phyloP scores from a whole-genome alignment of 2,888 invertebrate genomes.

The Phyto melanocephala region DNA sequence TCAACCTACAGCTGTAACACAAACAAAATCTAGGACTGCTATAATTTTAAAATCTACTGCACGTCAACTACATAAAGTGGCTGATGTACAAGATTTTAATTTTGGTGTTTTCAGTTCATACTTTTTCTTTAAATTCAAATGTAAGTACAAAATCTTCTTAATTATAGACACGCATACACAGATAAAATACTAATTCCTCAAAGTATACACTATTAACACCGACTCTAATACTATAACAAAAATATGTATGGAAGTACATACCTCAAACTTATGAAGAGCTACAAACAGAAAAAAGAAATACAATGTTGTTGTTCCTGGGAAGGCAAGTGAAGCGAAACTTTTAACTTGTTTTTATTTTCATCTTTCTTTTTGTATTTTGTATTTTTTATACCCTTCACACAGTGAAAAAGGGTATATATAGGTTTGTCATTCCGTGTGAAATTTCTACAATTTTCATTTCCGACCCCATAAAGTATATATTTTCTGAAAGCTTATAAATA shows the following conservation, averaged over 20 bases:
- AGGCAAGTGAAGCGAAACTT: constrained; percentile 63
- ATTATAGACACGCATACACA: constrained; percentile 49
- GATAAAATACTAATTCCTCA: not conserved
- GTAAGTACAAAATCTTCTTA: constrained; percentile 53
- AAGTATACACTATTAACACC: too few species aligned
- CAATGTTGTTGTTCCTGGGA: constrained; percentile 47
- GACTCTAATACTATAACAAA: not conserved
- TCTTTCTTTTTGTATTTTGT: too few species aligned
- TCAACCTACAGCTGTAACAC: too few species aligned
- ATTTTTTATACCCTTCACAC: too few species aligned
- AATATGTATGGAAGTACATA: not conserved
- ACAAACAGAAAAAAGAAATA: constrained; percentile 17
- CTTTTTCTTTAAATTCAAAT: constrained; percentile 30
- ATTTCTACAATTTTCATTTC: too few species aligned
- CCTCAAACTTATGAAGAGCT: not conserved
- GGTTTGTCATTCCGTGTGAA: too few species aligned
- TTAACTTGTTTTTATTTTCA: not conserved
- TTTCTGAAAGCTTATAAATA: too few species aligned
- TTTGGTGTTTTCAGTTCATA: constrained; percentile 11
- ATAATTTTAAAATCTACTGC: not conserved
- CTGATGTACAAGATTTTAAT: constrained; percentile 45
- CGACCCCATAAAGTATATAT: too few species aligned
- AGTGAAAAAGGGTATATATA: too few species aligned
- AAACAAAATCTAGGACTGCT: too few species aligned
- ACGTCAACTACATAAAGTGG: constrained; percentile 11